Percentiles rank a stretch among this genome's conserved stretches.
These are phyloP conservation scores for Pitta sordida DNA, from an alignment of 2,113 vertebrate genomes.

Conservation along the genomic window DNA sequence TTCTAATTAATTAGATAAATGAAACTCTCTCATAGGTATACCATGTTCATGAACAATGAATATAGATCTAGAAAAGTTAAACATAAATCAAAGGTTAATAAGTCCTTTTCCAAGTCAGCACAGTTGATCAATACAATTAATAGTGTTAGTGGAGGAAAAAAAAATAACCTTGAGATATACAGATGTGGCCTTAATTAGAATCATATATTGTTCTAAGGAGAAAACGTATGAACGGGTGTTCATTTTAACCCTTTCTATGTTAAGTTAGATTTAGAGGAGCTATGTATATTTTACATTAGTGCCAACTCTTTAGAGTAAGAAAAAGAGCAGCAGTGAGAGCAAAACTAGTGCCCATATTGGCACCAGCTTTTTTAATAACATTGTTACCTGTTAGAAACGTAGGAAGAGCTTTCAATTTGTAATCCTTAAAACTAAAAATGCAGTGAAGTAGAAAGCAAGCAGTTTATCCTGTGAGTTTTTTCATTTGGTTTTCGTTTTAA, in stretches of 20 bases:
- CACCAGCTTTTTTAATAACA: conserved; percentile 68
- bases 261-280: conserved; percentile 69
- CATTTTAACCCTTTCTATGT: conserved; percentile 56
- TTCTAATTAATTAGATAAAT: conserved; percentile 59
- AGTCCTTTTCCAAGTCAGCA: conserved; percentile 55
- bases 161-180: conserved; percentile 38
- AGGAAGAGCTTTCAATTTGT: conserved; percentile 89
- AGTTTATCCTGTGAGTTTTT: conserved; percentile 75
- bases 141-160: not conserved
- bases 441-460: conserved; percentile 86
- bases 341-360: conserved; percentile 58
- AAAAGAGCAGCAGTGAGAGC: conserved; percentile 61
- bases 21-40: conserved; percentile 51
- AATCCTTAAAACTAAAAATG: conserved; percentile 87
- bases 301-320: conserved; percentile 65
- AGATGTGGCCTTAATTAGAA: conserved; percentile 77
- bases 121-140: conserved; percentile 27
- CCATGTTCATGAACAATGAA: conserved; percentile 14
- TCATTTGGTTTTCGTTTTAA: conserved; percentile 69
- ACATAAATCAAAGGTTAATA: conserved; percentile 59
- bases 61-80: conserved; percentile 52
- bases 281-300: conserved; percentile 66
- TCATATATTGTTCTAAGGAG: conserved; percentile 41
- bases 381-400: conserved; percentile 73
- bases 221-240: conserved; percentile 7